Evolutionary conservation across 2,113 vertebrate species (phyloP), one percentile per base, ranked within the genome.

Genomic region (Poecilia latipinna): DNA sequence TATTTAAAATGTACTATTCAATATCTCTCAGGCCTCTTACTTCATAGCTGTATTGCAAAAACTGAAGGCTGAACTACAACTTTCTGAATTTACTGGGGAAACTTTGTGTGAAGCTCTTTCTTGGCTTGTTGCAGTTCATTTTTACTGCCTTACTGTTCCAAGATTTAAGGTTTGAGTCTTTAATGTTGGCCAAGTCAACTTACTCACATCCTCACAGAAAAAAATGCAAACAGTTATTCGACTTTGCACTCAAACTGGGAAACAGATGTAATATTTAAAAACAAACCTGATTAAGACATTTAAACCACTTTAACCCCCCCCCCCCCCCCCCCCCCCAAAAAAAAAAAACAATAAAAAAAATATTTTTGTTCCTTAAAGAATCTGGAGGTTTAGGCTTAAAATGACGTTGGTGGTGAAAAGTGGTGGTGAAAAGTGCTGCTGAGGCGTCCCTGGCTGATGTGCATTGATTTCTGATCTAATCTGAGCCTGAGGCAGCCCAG

Each of bases 381-480:
- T 77, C 68, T 71, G 19, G 57, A 77, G 68, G 76, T 85, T 80
- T 60, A 48, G 80, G 80, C 37, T 29, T 71, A 60, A 79, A 67
- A 85, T 75, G 72, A 68, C 57, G 61, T 61, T 79, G 72, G 70
- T 83, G 57, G 82, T 73, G 73, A 82, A 73, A 82, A 75, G 69
- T 70, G 72, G 70, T 83, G 57, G 82, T 73, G 73, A 82, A 73
- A 82, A 75, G 69, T 70, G 72, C 77, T 68, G 39, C 72, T 66
- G 26, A 35, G 48, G 70, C 75, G 65, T 75, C 72, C 19, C 64
- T 6, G 78, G 54, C 75, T 83, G 76, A 79, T 82, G 35, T 28
- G 42, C 80, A 90, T 88, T 68, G 88, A 90, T 89, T 86, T 87
- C 48, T 73, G 79, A 89, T 89, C 77, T 86, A 85, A 89, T 85